Evolutionary conservation across 2,888 invertebrate genomes (phyloP), one percentile per base, ranked within the genome.

Genomic region (Rhamnusium bicolor): DNA sequence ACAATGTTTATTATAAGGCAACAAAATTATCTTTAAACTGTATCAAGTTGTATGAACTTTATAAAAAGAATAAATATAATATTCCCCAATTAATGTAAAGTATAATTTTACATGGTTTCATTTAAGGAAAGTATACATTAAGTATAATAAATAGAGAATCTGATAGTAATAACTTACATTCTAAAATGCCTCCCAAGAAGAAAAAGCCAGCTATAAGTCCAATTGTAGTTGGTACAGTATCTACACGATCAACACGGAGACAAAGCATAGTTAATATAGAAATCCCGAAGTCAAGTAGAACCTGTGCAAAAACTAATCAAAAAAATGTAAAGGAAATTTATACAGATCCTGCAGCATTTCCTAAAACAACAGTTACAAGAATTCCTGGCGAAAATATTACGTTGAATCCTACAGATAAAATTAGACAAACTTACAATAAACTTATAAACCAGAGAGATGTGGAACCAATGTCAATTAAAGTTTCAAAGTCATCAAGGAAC

Each of bases 171-270:
- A 10, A 2, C 21, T 18, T 46, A 46, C 18, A 19, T n/a, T 27
- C 49, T 32, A 73, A 65, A 68, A 84, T 84, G 84, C 82, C 84
- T 10, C 84, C 85, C 1, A 85, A 83, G 74, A 84, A 81, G 79
- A 82, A 81, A 72, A 81, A 81, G 71, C 21, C 69, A 7, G 51
- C 66, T 10, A 49, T 51, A 70, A 78, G 74, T 65, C 78, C 78
- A n/a, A 40, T 78, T 40, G 82, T 82, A 61, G 82, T 83, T 16
- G 83, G 82, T 53, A 83, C 83, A 32, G 82, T 83, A 40, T 83
- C 83, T n/a, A 83, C 83, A 24, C 72, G 82, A 58, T 82, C 82
- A 24, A 83, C 82, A 7, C 58, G 81, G 56, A 75, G 83, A 16
- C 79, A 83, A 70, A 83, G 82, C 60, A 68, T 83, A 71, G 82